These are phyloP conservation scores for Trichonephila clavipes DNA, from an alignment of 1,140 invertebrate species.

Conservation along the genomic window DNA sequence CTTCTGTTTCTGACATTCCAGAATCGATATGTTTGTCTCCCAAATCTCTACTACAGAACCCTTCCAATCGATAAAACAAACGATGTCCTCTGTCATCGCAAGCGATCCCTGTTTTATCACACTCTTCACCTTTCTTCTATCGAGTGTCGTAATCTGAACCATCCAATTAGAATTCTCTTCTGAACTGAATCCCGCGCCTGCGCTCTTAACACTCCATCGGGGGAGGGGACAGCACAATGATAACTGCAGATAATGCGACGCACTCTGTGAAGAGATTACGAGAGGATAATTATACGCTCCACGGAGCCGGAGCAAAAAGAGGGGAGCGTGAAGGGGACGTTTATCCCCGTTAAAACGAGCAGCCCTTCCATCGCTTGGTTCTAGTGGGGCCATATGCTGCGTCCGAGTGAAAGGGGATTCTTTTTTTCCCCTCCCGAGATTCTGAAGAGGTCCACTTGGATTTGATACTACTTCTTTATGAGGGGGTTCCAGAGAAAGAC, in stretches of 20 bases:
- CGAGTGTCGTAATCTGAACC: background rate
- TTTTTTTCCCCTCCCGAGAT: conserved; percentile 6
- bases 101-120: background rate
- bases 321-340: background rate
- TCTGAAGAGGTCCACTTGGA: conserved; percentile 37
- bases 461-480: conserved; percentile 22
- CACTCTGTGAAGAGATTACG: background rate
- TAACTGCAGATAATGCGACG: conserved; percentile 9
- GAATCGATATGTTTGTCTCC: no score
- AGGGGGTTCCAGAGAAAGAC: background rate
- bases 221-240: background rate
- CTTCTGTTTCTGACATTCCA: no score
- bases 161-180: background rate
- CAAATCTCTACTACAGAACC: background rate
- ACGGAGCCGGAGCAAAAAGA: background rate
- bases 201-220: conserved; percentile 10
- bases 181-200: background rate
- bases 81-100: background rate
- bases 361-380: background rate
- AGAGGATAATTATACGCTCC: conserved; percentile 41
- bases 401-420: background rate
- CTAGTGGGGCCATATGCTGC: background rate
- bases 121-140: background rate
- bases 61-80: conserved; percentile 5
- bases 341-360: conserved; percentile 46